Conservation (phyloP, 2,113 vertebrate genomes). For the Crotalus helleri region DNA sequence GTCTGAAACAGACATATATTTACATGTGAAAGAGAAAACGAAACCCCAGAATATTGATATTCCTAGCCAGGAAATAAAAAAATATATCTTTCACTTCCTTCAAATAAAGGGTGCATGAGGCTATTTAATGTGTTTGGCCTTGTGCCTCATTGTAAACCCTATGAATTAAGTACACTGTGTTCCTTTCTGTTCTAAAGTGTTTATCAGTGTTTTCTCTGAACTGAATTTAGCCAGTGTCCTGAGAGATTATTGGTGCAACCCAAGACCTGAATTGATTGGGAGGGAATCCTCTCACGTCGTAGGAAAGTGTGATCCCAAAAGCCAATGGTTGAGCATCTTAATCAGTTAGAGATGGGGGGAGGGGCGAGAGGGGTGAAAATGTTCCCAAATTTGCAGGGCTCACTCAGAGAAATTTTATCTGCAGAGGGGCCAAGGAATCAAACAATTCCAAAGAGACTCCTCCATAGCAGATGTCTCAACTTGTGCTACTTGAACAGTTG, state of each 20-base stretch:
- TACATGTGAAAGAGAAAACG: neutral
- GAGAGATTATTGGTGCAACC: conserved; percentile 25
- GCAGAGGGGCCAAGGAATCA: conserved; percentile 43
- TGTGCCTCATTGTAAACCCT: neutral
- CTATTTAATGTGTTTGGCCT: neutral
- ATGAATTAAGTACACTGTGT: conserved; percentile 37
- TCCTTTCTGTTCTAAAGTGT: conserved; percentile 38
- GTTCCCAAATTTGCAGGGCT: conserved; percentile 29
- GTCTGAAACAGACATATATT: neutral
- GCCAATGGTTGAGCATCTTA: conserved; percentile 24
- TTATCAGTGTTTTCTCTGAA: conserved; percentile 40
- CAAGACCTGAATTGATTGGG: conserved; percentile 31
- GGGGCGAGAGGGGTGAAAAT: neutral
- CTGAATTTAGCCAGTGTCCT: conserved; percentile 19
- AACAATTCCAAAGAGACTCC: conserved; percentile 30
- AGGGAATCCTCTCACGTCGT: neutral
- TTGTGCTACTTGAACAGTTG: conserved; percentile 43
- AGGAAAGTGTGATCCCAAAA: conserved; percentile 26
- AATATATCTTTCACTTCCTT: neutral
- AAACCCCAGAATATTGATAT: neutral
- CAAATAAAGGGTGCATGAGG: neutral
- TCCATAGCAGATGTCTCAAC: conserved; percentile 44
- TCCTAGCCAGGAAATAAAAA: neutral
- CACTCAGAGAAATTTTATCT: conserved; percentile 47
- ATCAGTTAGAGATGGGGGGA: neutral